Base-by-base conservation (phyloP, 2,888 invertebrate species). In the Oxyteleia sp. region DNA sequence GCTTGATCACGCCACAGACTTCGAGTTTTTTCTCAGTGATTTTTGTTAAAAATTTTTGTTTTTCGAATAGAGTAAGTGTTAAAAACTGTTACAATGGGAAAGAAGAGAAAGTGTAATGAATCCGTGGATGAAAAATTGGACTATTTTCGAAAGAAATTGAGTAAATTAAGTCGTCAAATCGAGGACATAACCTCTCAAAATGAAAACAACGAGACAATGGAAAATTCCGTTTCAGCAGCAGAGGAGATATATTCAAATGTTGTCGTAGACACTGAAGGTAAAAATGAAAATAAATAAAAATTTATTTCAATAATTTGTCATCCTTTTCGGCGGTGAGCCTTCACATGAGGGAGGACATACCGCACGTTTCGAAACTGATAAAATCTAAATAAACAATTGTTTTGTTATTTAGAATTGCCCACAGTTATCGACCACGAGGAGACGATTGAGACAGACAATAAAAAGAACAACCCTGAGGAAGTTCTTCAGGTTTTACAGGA, bases 261-360 rank as follows among this genome's bases (percentile, higher is more conserved):
- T n/a, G n/a, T n/a, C n/a, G n/a, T n/a, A n/a, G n/a, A n/a, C n/a
- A n/a, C n/a, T n/a, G n/a, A n/a, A n/a, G n/a, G n/a, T n/a, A n/a
- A n/a, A n/a, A n/a, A n/a, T n/a, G n/a, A n/a, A n/a, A n/a, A n/a
- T n/a, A n/a, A n/a, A n/a, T n/a, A n/a, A n/a, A n/a, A n/a, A n/a
- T n/a, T n/a, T n/a, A n/a, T n/a, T n/a, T n/a, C n/a, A n/a, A n/a
- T 32, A 32, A 32, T 32, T 38, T n/a, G 7, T n/a, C 11, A 38
- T 38, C 4, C n/a, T 1, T 38, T 43, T 16, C 5, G 41, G 13
- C 43, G 41, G 13, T 35, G 61, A 61, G 45, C 61, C 45, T 45
- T 61, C 16, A 45, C 26, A 23, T 23, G 23, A 63, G 32, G 16
- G 18, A 47, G 32, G 63, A 47, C 63, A 63, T 3, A 38, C 47